phyloP scores from a whole-genome alignment of 1,140 invertebrate species.

The Mamestra configurata region DNA sequence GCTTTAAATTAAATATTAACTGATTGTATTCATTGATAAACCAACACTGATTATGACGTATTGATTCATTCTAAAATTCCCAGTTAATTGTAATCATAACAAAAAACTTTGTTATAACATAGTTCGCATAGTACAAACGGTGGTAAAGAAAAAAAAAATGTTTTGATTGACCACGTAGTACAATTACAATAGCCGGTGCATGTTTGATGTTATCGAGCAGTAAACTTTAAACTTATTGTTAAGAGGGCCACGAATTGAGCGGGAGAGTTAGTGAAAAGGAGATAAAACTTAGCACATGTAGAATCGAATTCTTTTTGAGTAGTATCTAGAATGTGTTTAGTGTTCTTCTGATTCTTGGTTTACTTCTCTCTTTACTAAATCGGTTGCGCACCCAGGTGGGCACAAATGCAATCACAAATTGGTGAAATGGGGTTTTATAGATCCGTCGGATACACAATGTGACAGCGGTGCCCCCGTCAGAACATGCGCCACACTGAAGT shows the following conservation, averaged over 20 bases:
- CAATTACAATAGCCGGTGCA: neutral
- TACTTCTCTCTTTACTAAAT: no score
- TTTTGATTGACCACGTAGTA: slow-evolving; percentile 33
- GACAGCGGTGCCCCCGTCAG: no score
- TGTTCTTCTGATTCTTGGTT: no score
- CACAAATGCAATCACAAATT: no score
- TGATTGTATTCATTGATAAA: neutral
- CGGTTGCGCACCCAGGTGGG: no score
- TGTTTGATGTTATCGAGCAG: slow-evolving; percentile 26
- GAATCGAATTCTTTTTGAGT: no score
- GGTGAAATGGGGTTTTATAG: no score
- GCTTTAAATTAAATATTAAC: neutral
- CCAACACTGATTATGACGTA: neutral
- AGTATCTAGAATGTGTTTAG: no score
- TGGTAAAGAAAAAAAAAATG: slow-evolving; percentile 2
- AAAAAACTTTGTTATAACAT: slow-evolving; percentile 9
- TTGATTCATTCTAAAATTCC: neutral
- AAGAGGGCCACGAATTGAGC: neutral
- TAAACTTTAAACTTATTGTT: slow-evolving; percentile 21
- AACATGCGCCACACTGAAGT: no score
- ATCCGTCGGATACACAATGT: no score
- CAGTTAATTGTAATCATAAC: slow-evolving; percentile 1
- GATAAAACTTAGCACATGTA: no score
- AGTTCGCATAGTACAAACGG: neutral
- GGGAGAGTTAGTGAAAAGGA: neutral